phyloP scores from a whole-genome alignment of 2,888 invertebrate genomes.

The Hypselothyrea guttata region DNA sequence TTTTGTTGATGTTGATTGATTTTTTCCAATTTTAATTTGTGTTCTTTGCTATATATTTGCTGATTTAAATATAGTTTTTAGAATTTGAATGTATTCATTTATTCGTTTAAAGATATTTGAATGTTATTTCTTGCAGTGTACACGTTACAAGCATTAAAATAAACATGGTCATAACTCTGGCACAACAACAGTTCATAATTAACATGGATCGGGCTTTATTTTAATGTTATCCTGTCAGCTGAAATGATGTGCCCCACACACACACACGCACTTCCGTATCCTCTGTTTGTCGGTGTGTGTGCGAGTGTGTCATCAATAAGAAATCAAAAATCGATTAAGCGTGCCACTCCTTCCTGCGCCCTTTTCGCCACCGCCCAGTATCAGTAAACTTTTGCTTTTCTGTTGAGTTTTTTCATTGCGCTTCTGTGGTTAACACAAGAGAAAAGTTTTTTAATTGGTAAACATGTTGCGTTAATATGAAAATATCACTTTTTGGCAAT shows the following conservation, averaged over 20 bases:
- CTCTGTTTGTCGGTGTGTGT: constrained; percentile 3
- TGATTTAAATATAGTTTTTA: too few species aligned
- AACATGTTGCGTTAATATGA: constrained; percentile 44
- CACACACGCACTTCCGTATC: constrained; percentile 28
- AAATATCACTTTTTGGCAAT: constrained; percentile 29
- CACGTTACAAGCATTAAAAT: constrained; percentile 3
- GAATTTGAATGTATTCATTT: too few species aligned
- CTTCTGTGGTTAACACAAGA: constrained; percentile 11
- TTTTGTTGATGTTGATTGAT: too few species aligned
- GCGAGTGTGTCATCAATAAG: constrained; percentile 58
- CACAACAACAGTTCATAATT: constrained; percentile 30
- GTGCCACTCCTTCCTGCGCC: background rate
- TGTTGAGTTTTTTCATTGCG: constrained; percentile 3
- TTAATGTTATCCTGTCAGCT: constrained; percentile 43
- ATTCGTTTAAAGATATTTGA: too few species aligned
- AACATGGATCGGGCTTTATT: constrained; percentile 19
- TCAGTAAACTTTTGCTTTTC: background rate
- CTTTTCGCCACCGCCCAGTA: background rate
- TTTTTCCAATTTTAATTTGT: too few species aligned
- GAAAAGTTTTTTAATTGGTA: constrained; percentile 51
- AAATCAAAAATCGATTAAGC: constrained; percentile 73
- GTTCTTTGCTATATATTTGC: too few species aligned
- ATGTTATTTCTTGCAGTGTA: too few species aligned
- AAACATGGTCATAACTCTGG: constrained; percentile 23
- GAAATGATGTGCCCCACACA: constrained; percentile 14